phyloP scores from a whole-genome alignment of 1,140 invertebrate genomes.

The Apis dorsata region DNA sequence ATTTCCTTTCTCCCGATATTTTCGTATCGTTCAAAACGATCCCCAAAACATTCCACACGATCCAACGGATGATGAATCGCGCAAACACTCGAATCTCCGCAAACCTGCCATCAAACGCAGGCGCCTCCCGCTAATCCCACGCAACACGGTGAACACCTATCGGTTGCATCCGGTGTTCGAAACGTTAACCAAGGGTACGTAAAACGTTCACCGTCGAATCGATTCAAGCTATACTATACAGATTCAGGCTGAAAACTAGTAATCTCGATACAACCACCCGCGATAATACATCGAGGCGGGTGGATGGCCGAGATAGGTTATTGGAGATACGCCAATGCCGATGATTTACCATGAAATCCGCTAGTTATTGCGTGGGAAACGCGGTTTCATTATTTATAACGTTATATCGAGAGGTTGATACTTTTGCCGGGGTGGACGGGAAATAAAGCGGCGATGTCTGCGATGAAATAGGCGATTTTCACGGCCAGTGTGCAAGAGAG shows the following conservation, averaged over 20 bases:
- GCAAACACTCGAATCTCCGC: too few relatives aligned
- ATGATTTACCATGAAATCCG: conserved; percentile 71
- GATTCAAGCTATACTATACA: neutral
- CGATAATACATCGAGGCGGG: conserved; percentile 33
- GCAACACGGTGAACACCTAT: too few relatives aligned
- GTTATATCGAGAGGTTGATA: conserved; percentile 46
- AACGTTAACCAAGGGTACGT: neutral
- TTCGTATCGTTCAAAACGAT: too few relatives aligned
- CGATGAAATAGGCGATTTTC: conserved; percentile 62
- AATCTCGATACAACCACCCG: conserved; percentile 31
- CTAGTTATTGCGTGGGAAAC: conserved; percentile 70
- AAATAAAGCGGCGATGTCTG: conserved; percentile 58
- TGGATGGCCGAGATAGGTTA: conserved; percentile 49
- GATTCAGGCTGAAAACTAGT: neutral
- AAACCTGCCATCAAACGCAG: too few relatives aligned
- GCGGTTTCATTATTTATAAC: conserved; percentile 70
- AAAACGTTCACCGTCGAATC: neutral
- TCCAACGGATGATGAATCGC: neutral
- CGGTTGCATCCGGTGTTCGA: neutral
- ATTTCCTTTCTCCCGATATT: neutral
- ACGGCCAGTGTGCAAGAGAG: neutral
- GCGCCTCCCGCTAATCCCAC: too few relatives aligned
- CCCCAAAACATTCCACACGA: neutral
- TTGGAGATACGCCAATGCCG: conserved; percentile 70
- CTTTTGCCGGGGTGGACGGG: conserved; percentile 41